A percentile compares a stretch with the other conserved stretches of the same genome.
Evolutionary conservation across 2,797 vertebrate genomes (phyloP).

Genomic region (Synaphobranchus kaupii): DNA sequence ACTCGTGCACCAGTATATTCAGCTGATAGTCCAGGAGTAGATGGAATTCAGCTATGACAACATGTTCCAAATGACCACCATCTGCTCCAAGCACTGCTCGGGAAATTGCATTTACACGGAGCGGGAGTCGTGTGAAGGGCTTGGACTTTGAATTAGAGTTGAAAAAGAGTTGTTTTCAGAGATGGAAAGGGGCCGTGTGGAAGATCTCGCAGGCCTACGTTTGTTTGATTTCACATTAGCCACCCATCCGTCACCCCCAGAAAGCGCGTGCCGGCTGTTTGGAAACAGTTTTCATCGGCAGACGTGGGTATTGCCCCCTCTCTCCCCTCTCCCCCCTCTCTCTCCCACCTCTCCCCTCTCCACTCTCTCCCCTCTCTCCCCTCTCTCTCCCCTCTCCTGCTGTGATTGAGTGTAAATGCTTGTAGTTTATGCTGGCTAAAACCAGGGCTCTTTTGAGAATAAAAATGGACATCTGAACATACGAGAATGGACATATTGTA

Average conservation of each 20-base stretch:
- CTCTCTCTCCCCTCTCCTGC: not conserved
- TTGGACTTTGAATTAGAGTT: not conserved
- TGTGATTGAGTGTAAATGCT: not conserved
- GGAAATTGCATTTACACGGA: not conserved
- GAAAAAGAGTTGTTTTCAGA: not conserved
- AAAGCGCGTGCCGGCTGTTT: not conserved
- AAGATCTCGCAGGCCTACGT: not conserved
- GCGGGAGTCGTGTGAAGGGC: too few species aligned
- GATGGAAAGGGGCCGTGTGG: not conserved
- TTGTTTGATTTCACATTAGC: not conserved
- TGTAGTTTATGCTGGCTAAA: not conserved
- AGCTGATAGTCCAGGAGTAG: not conserved
- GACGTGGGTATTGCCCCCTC: not conserved
- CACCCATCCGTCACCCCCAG: not conserved
- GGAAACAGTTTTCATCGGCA: not conserved
- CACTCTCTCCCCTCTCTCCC: not conserved
- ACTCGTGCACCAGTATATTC: not conserved
- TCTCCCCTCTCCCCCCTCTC: not conserved
- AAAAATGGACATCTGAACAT: not conserved
- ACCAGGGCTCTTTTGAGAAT: not conserved
- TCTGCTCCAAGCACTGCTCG: not conserved
- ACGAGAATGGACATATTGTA: not conserved
- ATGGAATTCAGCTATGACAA: conserved; percentile 2
- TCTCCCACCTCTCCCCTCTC: not conserved
- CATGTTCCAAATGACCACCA: not conserved